phyloP scores from a whole-genome alignment of 2,888 invertebrate genomes.

The Chloroclystis v-ata region DNA sequence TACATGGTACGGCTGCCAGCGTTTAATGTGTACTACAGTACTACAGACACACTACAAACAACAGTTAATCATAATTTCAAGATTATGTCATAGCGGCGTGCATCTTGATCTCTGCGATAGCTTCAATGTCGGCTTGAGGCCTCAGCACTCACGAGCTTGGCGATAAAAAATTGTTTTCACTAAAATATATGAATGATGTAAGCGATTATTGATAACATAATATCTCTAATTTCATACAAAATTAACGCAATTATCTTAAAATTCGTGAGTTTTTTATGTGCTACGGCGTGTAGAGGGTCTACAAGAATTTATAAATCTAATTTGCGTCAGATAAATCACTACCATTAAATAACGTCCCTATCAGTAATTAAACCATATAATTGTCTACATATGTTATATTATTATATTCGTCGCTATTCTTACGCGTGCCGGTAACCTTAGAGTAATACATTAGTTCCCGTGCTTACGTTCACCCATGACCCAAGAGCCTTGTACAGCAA shows the following conservation, averaged over 20 bases:
- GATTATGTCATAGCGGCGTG: constrained; percentile 44
- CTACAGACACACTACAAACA: constrained; percentile 27
- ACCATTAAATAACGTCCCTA: too few species aligned
- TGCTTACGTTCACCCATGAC: constrained; percentile 57
- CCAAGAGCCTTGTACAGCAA: constrained; percentile 50
- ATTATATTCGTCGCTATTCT: constrained; percentile 7
- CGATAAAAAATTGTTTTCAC: neutral
- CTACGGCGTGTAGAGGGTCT: too few species aligned
- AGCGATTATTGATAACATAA: too few species aligned
- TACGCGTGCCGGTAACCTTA: constrained; percentile 22
- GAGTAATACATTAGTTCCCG: constrained; percentile 52
- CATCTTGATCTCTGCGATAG: constrained; percentile 31
- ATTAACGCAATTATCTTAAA: too few species aligned
- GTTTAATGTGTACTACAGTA: constrained; percentile 13
- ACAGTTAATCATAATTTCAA: constrained; percentile 41
- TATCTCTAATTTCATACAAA: too few species aligned
- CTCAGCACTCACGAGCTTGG: constrained; percentile 3
- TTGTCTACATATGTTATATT: too few species aligned
- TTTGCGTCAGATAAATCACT: too few species aligned
- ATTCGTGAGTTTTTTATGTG: too few species aligned
- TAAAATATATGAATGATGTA: too few species aligned
- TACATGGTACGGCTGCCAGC: constrained; percentile 20
- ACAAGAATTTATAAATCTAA: too few species aligned
- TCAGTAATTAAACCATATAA: too few species aligned
- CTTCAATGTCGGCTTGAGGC: constrained; percentile 14